Evolutionary conservation across 37 sponge, comb jelly and placozoan species (phyloP).

Genomic region (Lycopodina hypogea): DNA sequence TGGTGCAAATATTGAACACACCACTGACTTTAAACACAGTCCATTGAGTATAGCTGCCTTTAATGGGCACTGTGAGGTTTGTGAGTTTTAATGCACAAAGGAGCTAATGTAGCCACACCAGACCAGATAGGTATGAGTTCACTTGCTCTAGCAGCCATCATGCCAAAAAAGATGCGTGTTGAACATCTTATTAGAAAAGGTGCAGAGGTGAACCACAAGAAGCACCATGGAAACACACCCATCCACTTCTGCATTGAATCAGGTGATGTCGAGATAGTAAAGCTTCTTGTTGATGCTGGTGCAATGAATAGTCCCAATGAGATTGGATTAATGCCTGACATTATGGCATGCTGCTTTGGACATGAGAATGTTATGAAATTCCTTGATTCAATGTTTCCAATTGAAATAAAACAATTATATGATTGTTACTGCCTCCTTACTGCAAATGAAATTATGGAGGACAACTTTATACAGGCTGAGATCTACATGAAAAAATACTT

Average conservation of each 20-base stretch:
- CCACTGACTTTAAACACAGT: conserved; percentile 71
- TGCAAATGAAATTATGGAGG: conserved; percentile 51
- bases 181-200: conserved; percentile 68
- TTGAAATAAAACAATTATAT: conserved; percentile 43
- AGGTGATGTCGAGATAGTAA: conserved; percentile 54
- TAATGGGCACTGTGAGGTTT: conserved; percentile 84
- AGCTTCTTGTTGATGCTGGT: conserved; percentile 69
- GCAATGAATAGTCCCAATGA: conserved; percentile 74
- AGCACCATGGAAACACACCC: conserved; percentile 79
- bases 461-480: conserved; percentile 1
- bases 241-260: conserved; percentile 87
- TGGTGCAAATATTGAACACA: conserved; percentile 83
- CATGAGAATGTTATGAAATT: conserved; percentile 59
- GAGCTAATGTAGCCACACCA: conserved; percentile 77
- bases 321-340: conserved; percentile 80
- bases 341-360: conserved; percentile 77
- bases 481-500: conserved; percentile 50
- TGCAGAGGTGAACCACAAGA: conserved; percentile 70
- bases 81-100: conserved; percentile 55
- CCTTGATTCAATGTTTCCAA: conserved; percentile 37
- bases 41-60: conserved; percentile 88
- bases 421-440: conserved; percentile 77
- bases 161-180: conserved; percentile 68
- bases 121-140: conserved; percentile 89
- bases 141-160: conserved; percentile 87